These are phyloP conservation scores for Peromyscus polionotus DNA, from an alignment of 2,113 vertebrate genomes.

Conservation along the genomic window DNA sequence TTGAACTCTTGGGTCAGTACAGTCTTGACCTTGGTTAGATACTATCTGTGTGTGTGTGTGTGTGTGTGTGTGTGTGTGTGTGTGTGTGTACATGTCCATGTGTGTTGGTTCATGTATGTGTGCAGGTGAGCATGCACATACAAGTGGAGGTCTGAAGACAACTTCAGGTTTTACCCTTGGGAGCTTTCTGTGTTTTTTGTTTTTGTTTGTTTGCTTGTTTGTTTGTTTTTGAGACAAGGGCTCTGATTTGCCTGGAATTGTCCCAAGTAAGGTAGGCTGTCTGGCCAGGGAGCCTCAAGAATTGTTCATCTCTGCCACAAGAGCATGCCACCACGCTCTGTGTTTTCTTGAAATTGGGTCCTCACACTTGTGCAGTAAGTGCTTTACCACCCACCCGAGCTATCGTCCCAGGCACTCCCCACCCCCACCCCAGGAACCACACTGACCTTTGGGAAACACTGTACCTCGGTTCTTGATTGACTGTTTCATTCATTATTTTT, in stretches of 20 bases:
- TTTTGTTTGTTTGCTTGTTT: not conserved
- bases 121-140: not conserved
- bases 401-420: no score
- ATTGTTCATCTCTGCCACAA: not conserved
- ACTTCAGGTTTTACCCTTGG: not conserved
- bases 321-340: not conserved
- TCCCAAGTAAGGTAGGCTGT: not conserved
- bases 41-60: not conserved
- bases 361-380: no score
- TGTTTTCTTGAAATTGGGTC: no score
- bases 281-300: not conserved
- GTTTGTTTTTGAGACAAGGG: not conserved
- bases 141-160: not conserved
- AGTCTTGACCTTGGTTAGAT: slow-evolving; percentile 52
- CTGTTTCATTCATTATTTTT: not conserved
- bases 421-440: not conserved
- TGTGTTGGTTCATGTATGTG: not conserved
- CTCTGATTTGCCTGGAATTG: not conserved
- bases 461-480: not conserved
- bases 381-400: not conserved
- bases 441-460: not conserved
- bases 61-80: no score
- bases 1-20: slow-evolving; percentile 41
- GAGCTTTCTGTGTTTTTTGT: not conserved
- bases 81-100: no score